Evolutionary conservation across 1,140 invertebrate genomes (phyloP), one percentile per base, ranked within the genome.

Genomic region (Zeugodacus cucurbitae): DNA sequence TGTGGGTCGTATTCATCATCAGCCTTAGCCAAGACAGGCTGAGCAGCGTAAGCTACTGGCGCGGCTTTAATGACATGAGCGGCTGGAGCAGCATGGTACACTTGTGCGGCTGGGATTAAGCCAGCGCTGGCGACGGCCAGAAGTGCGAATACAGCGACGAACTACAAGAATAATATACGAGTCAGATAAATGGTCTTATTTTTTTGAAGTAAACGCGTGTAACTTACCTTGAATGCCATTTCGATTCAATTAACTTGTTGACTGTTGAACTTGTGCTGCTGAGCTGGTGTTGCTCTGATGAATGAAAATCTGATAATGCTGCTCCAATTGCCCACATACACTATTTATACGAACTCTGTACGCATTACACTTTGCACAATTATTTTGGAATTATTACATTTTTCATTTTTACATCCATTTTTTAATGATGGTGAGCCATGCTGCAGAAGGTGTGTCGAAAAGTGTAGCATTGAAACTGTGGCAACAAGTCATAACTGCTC

Each of bases 191-290:
- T 62, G 17, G 3, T n/a, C 22, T 57, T 26, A 58, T 48, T 11
- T 14, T 14, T 57, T 8, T 57, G 3, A 44, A 78, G 1, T 1
- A 32, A 87, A 70, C 20, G 4, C 32, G 26, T 3, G 37, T 4
- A n/a, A 88, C 89, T 89, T 86, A 92, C 91, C 92, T 92, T 92
- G 90, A 92, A 92, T 89, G 91, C 90, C 91, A 92, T 92, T 91
- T 90, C 89, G 89, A 88, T 87, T 74, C 70, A 11, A n/a, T 59
- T 82, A 4, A 54, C 37, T 44, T 14, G 26, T 41, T 82, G 74
- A 82, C 41, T 82, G 17, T 10, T 34, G n/a, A 17, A 26, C 64
- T 29, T 34, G 64, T 34, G 64, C n/a, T 7, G 26, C 14, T 82
- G 44, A 82, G 74, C 41, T 44, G n/a, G 44, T 82, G 41, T 82